phyloP scores from a whole-genome alignment of 2,888 invertebrate species.

The Rugalucina vietnamica region DNA sequence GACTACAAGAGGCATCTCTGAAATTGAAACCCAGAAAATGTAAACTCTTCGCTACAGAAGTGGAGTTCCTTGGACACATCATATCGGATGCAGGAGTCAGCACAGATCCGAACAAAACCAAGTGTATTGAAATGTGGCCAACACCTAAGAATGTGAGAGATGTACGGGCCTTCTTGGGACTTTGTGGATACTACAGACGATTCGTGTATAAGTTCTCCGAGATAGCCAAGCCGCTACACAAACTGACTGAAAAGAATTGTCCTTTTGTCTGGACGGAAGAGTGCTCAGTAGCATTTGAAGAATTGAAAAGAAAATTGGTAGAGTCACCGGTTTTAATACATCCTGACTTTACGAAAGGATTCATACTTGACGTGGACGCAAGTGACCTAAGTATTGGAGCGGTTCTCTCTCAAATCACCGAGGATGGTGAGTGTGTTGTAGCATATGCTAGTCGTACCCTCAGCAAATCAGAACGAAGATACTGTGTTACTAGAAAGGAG shows the following conservation, averaged over 20 bases:
- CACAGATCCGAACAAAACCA: background rate
- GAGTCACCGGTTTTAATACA: background rate
- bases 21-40: background rate
- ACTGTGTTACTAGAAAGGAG: slow-evolving; percentile 49
- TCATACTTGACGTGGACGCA: background rate
- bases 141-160: background rate
- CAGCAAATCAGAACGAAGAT: slow-evolving; percentile 2
- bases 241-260: background rate
- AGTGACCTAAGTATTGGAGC: background rate
- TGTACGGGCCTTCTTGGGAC: background rate
- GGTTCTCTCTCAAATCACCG: background rate
- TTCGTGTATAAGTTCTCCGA: background rate
- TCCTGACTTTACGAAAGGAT: background rate
- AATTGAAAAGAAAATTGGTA: background rate
- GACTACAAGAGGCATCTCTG: background rate
- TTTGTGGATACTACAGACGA: background rate
- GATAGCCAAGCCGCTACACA: background rate
- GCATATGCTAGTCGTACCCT: background rate
- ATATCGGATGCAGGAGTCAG: background rate
- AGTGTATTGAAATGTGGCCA: background rate
- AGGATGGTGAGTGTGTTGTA: slow-evolving; percentile 12
- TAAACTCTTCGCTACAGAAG: background rate
- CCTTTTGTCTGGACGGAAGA: background rate
- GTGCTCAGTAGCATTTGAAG: background rate
- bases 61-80: background rate